These are phyloP conservation scores for Sandelia bainsii DNA, from an alignment of 2,797 vertebrate species.

Conservation along the genomic window DNA sequence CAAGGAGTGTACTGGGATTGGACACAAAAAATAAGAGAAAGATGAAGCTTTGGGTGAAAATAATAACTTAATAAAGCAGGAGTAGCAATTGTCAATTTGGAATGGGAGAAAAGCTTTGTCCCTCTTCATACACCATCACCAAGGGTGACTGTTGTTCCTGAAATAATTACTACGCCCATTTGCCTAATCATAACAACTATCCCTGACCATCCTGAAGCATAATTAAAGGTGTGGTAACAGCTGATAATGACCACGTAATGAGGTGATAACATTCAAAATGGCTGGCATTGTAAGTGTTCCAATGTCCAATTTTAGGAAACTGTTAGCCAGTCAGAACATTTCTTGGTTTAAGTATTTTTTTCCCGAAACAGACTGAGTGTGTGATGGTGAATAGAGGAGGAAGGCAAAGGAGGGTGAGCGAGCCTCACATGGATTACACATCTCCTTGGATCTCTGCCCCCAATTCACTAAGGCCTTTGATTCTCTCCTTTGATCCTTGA, in stretches of 20 bases:
- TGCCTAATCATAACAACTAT: background rate
- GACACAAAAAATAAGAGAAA: no score
- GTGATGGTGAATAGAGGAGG: background rate
- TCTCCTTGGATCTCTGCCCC: constrained; percentile 52
- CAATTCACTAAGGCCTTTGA: constrained; percentile 65
- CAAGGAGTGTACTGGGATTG: no score
- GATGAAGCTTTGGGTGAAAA: no score
- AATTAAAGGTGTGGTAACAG: background rate
- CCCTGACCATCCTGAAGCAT: background rate
- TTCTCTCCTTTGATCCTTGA: constrained; percentile 73
- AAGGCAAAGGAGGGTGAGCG: background rate
- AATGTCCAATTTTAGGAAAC: background rate
- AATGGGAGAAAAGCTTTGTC: no score
- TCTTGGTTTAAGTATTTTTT: background rate
- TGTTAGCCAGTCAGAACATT: no score
- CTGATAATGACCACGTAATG: background rate
- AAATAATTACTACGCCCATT: no score
- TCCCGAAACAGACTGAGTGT: background rate
- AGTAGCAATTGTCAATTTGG: no score
- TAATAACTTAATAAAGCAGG: no score
- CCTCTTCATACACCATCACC: no score
- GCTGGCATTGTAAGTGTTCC: background rate
- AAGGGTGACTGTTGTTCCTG: no score
- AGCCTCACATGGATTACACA: constrained; percentile 21
- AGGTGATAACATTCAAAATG: background rate